phyloP scores from a whole-genome alignment of 2,888 invertebrate genomes.

The Caradrina clavipalpis region DNA sequence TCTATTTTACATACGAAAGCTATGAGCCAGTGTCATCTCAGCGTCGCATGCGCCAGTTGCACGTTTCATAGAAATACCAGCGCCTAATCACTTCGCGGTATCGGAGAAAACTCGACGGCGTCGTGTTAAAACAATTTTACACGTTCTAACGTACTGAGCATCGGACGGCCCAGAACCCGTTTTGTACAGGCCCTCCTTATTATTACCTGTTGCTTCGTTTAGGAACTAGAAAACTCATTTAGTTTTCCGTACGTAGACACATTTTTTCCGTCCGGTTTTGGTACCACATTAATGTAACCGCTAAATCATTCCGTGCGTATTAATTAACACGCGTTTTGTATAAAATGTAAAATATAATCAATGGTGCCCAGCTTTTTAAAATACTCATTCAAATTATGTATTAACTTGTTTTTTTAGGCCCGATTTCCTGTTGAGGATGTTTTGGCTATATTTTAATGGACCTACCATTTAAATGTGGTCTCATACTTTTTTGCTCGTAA shows the following conservation, averaged over 20 bases:
- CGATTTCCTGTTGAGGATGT: constrained; percentile 49
- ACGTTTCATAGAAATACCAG: constrained; percentile 59
- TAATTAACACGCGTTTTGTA: constrained; percentile 23
- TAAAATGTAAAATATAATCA: constrained; percentile 19
- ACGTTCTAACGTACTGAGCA: constrained; percentile 43
- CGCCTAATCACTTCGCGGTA: constrained; percentile 65
- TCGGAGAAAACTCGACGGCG: constrained; percentile 55
- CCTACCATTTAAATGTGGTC: constrained; percentile 23
- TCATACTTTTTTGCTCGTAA: constrained; percentile 19
- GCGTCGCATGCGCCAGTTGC: constrained; percentile 40
- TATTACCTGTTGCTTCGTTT: constrained; percentile 50
- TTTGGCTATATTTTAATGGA: constrained; percentile 37
- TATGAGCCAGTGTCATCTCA: constrained; percentile 53
- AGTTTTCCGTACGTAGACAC: constrained; percentile 39
- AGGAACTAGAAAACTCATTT: constrained; percentile 53
- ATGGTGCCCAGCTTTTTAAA: constrained; percentile 12
- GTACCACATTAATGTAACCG: constrained; percentile 19
- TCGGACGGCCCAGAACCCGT: constrained; percentile 45
- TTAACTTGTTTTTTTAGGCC: constrained; percentile 31
- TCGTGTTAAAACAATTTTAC: constrained; percentile 65
- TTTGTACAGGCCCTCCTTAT: constrained; percentile 38
- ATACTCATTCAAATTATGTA: constrained; percentile 28
- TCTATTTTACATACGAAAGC: constrained; percentile 56
- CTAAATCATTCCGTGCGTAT: constrained; percentile 30
- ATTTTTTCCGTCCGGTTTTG: constrained; percentile 45